A percentile compares a stretch with the other conserved stretches of the same genome.
phyloP scores from a whole-genome alignment of 2,113 vertebrate species.

The Rafetus swinhoei region DNA sequence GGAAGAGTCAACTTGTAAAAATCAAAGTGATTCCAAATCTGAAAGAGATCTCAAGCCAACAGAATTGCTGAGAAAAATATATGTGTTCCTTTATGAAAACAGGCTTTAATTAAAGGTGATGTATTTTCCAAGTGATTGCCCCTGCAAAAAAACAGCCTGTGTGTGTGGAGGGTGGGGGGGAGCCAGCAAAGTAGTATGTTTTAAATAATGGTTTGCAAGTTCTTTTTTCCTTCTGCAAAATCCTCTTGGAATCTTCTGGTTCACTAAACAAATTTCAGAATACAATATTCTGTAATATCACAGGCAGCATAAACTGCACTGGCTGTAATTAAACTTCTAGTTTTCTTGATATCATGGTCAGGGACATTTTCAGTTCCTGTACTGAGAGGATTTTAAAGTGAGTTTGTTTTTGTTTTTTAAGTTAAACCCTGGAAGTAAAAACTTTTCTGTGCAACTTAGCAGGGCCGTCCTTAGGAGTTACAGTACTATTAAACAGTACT shows the following conservation, averaged over 20 bases:
- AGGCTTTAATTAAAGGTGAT: background rate
- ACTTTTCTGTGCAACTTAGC: background rate
- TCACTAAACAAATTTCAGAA: background rate
- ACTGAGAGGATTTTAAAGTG: background rate
- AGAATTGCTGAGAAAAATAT: background rate
- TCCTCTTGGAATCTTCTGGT: background rate
- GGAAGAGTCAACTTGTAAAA: background rate
- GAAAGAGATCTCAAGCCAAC: background rate
- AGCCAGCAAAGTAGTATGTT: background rate
- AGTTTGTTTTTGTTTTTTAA: background rate
- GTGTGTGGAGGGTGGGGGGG: background rate
- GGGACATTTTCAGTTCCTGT: background rate
- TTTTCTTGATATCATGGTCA: background rate
- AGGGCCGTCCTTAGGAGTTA: too few species aligned
- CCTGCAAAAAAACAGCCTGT: background rate
- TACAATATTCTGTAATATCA: background rate
- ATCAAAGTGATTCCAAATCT: background rate
- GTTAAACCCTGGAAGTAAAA: background rate
- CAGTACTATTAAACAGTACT: too few species aligned
- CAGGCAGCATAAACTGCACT: background rate
- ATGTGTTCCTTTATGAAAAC: background rate
- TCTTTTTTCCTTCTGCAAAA: background rate
- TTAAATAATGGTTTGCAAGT: background rate
- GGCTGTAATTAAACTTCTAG: background rate
- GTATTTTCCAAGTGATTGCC: background rate